A percentile compares a stretch with the other conserved stretches of the same genome.
phyloP scores from a whole-genome alignment of 2,888 invertebrate genomes.

The Gortyna flavago region DNA sequence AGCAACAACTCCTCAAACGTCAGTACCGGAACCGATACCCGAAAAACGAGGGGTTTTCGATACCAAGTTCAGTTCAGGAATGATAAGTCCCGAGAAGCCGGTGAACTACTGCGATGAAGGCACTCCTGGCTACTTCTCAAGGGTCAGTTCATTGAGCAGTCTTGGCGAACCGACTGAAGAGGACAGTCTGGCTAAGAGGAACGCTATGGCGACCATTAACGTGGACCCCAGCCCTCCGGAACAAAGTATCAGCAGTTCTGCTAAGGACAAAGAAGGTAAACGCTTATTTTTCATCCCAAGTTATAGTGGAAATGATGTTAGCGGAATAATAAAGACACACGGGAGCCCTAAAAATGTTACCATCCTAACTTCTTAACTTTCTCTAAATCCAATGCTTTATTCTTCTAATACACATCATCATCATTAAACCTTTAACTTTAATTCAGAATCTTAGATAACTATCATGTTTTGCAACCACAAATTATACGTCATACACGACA shows the following conservation, averaged over 20 bases:
- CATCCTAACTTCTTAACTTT: constrained; percentile 29
- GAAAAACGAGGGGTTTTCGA: constrained; percentile 84
- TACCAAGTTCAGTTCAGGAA: constrained; percentile 91
- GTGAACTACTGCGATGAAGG: constrained; percentile 96
- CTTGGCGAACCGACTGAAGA: constrained; percentile 89
- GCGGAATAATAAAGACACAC: constrained; percentile 36
- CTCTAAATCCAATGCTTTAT: constrained; percentile 54
- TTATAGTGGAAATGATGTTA: constrained; percentile 2
- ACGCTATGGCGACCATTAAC: constrained; percentile 85
- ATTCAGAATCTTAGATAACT: constrained; percentile 6
- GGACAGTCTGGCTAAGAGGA: constrained; percentile 84
- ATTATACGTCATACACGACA: background rate
- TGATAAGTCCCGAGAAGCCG: constrained; percentile 94
- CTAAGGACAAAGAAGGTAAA: constrained; percentile 87
- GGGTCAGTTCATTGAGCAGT: constrained; percentile 91
- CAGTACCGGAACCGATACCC: constrained; percentile 71
- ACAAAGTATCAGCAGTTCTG: constrained; percentile 76
- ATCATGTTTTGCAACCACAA: background rate
- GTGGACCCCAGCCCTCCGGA: constrained; percentile 80
- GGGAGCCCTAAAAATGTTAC: background rate
- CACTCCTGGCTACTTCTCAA: constrained; percentile 94
- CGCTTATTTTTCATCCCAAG: constrained; percentile 15
- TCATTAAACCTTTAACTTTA: background rate
- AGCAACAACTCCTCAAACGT: constrained; percentile 77
- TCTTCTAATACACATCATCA: constrained; percentile 45